A percentile compares a stretch with the other conserved stretches of the same genome.
Evolutionary conservation across 1,140 invertebrate genomes (phyloP).

Genomic region (Archivesica marissinica): DNA sequence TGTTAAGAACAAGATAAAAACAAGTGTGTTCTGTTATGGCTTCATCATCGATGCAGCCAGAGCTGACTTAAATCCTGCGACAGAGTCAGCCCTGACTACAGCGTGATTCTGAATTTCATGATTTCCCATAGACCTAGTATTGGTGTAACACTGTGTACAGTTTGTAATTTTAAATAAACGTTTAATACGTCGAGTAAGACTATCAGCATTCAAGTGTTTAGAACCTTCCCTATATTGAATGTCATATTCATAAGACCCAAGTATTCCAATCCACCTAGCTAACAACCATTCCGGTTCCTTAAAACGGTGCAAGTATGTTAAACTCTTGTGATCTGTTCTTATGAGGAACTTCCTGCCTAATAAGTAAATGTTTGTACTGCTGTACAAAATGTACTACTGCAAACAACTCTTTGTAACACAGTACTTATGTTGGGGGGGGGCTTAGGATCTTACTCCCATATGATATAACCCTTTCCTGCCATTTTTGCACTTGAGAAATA

Average conservation of each 20-base stretch:
- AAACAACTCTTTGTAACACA: conserved; percentile 12
- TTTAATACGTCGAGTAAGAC: conserved; percentile 37
- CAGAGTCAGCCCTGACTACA: no score
- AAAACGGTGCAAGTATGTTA: conserved; percentile 51
- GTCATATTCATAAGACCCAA: conserved; percentile 56
- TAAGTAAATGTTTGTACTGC: conserved; percentile 35
- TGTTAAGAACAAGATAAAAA: no score
- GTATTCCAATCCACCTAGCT: conserved; percentile 42
- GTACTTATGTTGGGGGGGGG: conserved; percentile 8
- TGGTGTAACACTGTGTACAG: conserved; percentile 47
- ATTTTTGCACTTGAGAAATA: conserved; percentile 39
- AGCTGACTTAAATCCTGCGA: no score
- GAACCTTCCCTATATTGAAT: conserved; percentile 57
- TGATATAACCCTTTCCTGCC: conserved; percentile 8
- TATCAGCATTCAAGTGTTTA: conserved; percentile 57
- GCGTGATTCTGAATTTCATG: no score
- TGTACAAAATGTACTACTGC: conserved; percentile 16
- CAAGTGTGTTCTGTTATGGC: no score
- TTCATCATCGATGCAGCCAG: no score
- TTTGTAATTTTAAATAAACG: conserved; percentile 16
- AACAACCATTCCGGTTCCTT: conserved; percentile 53
- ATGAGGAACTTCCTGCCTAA: conserved; percentile 6
- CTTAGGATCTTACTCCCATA: conserved; percentile 17
- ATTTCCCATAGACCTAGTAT: no score
- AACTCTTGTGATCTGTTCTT: conserved; percentile 18